Base-by-base conservation (phyloP, 2,888 invertebrate species). In the Deilephila elpenor region DNA sequence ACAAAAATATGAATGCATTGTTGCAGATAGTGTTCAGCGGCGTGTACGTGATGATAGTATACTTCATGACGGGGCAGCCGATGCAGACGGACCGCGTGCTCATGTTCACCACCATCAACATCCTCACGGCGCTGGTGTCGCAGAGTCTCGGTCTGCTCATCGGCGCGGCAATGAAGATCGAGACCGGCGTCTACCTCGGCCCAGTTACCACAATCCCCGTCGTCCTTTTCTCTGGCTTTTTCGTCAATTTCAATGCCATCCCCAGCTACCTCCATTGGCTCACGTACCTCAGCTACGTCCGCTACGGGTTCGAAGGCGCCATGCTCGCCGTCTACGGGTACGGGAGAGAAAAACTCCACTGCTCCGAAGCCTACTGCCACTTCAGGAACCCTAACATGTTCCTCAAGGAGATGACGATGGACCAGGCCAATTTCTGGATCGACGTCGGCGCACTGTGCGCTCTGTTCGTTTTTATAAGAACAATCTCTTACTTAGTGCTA, bases 1-100 rank as follows among this genome's bases (percentile, higher is more conserved):
- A 8, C 19, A 34, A 7, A n/a, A 32, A 37, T 34, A 8, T 8
- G 11, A 3, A 1, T 29, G 3, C 29, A 17, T 51, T 17, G 75
- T 95, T 95, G 5, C 95, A 98, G 98, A 96, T 98, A 76, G 95
- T 98, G 75, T 97, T 98, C 89, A 98, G 98, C 72, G 96, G 97
- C 74, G 96, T 98, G 51, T 98, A 98, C 89, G 97, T 98, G 74
- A 96, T 97, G 82, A 98, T 99, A 80, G 98, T 99, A 17, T 99
- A 99, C 93, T 98, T 98, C 93, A 97, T 99, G 96, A 99, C 99
- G 37, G 97, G 98, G 11, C 99, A 99, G 90, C 99, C 99, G n/a
- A 96, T 97, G 93, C 98, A 99, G 85, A 95, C 96, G 73, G 96
- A 96, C 75, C 96, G 99, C 72, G 97, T 98, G 86, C 93, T 97